A percentile compares a stretch with the other conserved stretches of the same genome.
phyloP scores from a whole-genome alignment of 92 coral and sea anemone genomes.

The Zoanthus solanderi region DNA sequence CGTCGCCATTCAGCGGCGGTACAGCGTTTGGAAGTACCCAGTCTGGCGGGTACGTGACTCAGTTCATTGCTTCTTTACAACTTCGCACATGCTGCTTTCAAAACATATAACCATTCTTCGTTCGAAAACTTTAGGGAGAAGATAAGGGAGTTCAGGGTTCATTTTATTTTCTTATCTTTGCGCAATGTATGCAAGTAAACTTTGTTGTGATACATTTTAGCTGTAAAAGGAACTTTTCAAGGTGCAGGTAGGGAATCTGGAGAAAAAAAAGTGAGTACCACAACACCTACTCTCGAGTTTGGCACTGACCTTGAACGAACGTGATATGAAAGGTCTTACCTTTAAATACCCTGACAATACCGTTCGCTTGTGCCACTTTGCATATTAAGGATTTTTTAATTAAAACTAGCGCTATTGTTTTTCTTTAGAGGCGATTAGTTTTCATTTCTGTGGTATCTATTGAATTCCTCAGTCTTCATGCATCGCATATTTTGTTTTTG shows the following conservation, averaged over 20 bases:
- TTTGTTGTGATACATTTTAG: no score
- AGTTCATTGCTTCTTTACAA: neutral
- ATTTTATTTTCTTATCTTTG: no score
- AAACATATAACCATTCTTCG: neutral
- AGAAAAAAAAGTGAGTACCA: no score
- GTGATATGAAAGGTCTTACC: neutral
- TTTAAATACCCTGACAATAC: neutral
- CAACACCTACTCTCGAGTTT: no score
- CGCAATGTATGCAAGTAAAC: no score
- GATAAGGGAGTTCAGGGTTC: no score
- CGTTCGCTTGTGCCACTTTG: neutral
- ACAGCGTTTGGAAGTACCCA: slow-evolving; percentile 6
- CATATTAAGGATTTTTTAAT: neutral
- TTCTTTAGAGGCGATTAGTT: neutral
- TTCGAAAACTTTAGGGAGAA: no score
- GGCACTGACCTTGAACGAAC: no score
- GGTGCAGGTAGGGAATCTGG: no score
- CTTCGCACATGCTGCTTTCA: neutral
- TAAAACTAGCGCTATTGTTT: neutral
- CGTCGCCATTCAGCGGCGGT: slow-evolving; percentile 32
- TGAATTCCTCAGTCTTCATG: neutral
- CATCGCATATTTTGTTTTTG: neutral
- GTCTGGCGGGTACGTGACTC: slow-evolving; percentile 15
- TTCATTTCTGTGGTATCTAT: neutral
- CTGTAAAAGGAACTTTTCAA: no score